Evolutionary conservation across 2,113 vertebrate genomes (phyloP).

Genomic region (Saimiri boliviensis): DNA sequence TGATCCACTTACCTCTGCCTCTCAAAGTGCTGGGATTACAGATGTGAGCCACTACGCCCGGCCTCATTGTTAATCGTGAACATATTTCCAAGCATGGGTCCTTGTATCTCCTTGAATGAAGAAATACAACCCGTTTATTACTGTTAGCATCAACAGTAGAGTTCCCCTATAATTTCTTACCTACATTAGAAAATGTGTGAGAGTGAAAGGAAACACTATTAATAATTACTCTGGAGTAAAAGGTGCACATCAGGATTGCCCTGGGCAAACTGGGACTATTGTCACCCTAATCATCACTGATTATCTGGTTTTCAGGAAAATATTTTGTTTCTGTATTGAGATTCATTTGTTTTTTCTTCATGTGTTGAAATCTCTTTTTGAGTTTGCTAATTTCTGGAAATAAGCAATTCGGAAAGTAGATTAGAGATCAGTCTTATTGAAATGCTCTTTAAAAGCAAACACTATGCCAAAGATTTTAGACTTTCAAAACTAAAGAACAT

Average conservation of each 20-base stretch:
- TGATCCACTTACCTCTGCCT: too few relatives aligned
- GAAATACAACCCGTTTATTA: neutral
- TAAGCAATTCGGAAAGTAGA: neutral
- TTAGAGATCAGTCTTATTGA: neutral
- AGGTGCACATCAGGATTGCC: neutral
- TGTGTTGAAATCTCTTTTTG: neutral
- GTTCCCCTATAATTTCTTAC: neutral
- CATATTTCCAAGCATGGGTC: neutral
- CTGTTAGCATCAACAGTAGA: neutral
- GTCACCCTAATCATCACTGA: neutral
- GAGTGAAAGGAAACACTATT: neutral
- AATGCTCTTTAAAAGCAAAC: neutral
- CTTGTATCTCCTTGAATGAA: neutral
- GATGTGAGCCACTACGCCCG: too few relatives aligned
- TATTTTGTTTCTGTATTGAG: neutral
- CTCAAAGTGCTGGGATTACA: too few relatives aligned
- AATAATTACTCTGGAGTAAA: neutral
- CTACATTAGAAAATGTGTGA: neutral
- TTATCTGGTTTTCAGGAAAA: neutral
- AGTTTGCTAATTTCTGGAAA: slow-evolving; percentile 17
- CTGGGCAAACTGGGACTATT: neutral
- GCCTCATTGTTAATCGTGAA: neutral
- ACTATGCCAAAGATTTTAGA: neutral
- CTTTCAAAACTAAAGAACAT: neutral
- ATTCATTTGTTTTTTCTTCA: slow-evolving; percentile 35